phyloP scores from a whole-genome alignment of 1,140 invertebrate species.

The Zaprionus vittiger region DNA sequence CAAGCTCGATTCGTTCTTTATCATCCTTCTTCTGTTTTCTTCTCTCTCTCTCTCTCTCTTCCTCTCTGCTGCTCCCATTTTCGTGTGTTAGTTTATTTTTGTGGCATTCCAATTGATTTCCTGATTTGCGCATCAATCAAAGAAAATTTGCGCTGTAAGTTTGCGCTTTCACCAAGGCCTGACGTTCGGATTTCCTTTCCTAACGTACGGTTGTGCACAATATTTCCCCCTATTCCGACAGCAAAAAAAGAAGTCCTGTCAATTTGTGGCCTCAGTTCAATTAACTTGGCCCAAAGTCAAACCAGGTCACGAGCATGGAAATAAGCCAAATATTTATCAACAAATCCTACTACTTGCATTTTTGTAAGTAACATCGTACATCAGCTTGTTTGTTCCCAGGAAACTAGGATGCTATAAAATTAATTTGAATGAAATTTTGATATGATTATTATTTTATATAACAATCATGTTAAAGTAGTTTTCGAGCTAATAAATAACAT shows the following conservation, averaged over 20 bases:
- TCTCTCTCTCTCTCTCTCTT: background rate
- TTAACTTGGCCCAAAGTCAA: constrained; percentile 8
- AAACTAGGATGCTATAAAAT: background rate
- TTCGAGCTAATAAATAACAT: no score
- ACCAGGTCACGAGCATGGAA: background rate
- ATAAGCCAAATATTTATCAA: constrained; percentile 1
- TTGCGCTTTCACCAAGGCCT: constrained; percentile 49
- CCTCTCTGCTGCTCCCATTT: constrained; percentile 30
- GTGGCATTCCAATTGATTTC: constrained; percentile 72
- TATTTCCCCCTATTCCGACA: background rate
- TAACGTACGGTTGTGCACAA: background rate
- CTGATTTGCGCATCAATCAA: constrained; percentile 74
- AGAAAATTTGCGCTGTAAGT: constrained; percentile 52
- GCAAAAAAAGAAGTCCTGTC: background rate
- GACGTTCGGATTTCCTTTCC: constrained; percentile 24
- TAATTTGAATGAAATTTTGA: background rate
- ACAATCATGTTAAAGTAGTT: background rate
- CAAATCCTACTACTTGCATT: background rate
- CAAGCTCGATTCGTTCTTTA: constrained; percentile 18
- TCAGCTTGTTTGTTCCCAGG: background rate
- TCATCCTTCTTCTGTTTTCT: background rate
- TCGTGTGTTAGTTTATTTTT: constrained; percentile 53
- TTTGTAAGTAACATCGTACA: background rate
- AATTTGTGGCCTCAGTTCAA: constrained; percentile 9
- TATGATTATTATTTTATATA: background rate